These are phyloP conservation scores for Calephelis perditalis DNA, from an alignment of 2,888 invertebrate genomes.

Conservation along the genomic window DNA sequence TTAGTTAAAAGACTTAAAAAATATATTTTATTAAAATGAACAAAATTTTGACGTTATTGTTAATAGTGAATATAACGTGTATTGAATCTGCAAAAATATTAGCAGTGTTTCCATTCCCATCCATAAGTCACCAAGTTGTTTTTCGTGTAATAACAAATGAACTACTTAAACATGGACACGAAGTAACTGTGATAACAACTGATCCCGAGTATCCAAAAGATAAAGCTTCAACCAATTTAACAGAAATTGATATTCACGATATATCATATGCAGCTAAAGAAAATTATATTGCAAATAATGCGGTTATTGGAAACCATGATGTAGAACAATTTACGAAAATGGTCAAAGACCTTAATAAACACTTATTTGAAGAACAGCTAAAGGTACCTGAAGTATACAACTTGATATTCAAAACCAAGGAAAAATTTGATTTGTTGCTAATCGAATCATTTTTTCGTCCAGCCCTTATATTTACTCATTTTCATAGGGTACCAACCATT, in stretches of 20 bases:
- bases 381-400: conserved; percentile 30
- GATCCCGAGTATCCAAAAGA: conserved; percentile 25
- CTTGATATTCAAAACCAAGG: conserved; percentile 30
- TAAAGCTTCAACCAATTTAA: conserved; percentile 42
- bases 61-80: not conserved
- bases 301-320: conserved; percentile 5
- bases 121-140: conserved; percentile 27
- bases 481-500: conserved; percentile 39
- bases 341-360: not conserved
- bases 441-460: conserved; percentile 35
- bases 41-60: not conserved
- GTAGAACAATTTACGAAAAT: not conserved
- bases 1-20: no score
- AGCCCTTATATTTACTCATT: conserved; percentile 32
- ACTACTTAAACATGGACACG: conserved; percentile 56
- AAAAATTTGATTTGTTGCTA: conserved; percentile 39
- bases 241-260: conserved; percentile 49
- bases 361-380: conserved; percentile 30
- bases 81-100: conserved; percentile 42
- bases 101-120: conserved; percentile 50
- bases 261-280: conserved; percentile 33
- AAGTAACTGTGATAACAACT: conserved; percentile 55
- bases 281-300: not conserved
- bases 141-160: conserved; percentile 51
- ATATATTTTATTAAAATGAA: no score